Base-by-base conservation (phyloP, 2,888 invertebrate genomes). In the Calameuta pallipes region DNA sequence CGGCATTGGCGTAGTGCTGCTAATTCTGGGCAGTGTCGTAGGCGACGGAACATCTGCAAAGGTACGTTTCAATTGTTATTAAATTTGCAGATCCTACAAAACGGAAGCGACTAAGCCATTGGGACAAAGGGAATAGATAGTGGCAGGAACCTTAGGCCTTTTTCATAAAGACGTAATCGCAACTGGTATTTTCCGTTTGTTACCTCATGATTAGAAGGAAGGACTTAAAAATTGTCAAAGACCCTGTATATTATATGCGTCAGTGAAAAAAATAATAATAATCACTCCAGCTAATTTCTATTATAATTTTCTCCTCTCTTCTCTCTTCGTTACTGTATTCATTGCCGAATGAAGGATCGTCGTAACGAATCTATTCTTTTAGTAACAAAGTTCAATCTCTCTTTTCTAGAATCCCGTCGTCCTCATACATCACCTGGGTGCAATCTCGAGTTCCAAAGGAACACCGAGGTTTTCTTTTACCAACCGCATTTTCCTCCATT, bases 11-110 rank as follows among this genome's bases (percentile, higher is more conserved):
- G 86, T 85, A 6, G 87, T 87, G 36, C 83, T 87, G 15, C 88
- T 81, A 4, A 82, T 84, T 41, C 80, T 84, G 11, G 84, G 80
- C 70, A 83, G 80, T 13, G 90, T 90, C 68, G 90, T 90, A 15
- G 90, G 87, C 23, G 87, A 86, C 31, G 85, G 86, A 75, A 89
- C 88, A 74, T 88, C 90, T 91, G 83, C 15, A 83, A 88, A 23
- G 56, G 56, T 23, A 9, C 9, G 9, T 56, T 56, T 23, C 23
- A 23, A 56, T 56, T 6, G 56, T 56, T 56, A 56, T 56, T 9
- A 56, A 23, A 56, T 56, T 23, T 56, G 56, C 9, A 23, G 56
- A 56, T 9, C 6, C 56, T 56, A 9, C 56, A 23, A 9, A 56
- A 2, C 6, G 23, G 56, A 23, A 56, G 56, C 23, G 56, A 23